Percentiles rank a stretch among this genome's conserved stretches.
Conservation (phyloP, 92 coral and sea anemone genomes). For the Epizoanthus rinbou region DNA sequence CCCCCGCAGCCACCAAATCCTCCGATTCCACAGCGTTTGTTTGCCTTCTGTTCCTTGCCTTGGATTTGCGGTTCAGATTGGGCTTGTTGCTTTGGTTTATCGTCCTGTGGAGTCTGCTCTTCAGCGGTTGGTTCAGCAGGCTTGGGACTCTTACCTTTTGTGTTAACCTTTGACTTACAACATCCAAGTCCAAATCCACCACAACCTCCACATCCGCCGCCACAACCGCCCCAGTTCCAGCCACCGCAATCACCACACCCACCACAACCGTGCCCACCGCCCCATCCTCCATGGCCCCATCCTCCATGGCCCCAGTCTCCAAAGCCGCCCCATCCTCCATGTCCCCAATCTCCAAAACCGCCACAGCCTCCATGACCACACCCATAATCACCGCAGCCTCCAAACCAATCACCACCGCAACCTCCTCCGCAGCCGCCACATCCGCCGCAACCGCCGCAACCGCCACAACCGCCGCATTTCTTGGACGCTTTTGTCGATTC, state of each 20-base stretch:
- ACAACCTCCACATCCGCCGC: slow-evolving; percentile 53
- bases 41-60: slow-evolving; percentile 53
- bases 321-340: slow-evolving; percentile 56
- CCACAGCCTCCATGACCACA: slow-evolving; percentile 59
- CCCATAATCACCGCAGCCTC: slow-evolving; percentile 49
- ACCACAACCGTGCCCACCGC: slow-evolving; percentile 52
- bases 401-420: slow-evolving; percentile 45
- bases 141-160: slow-evolving; percentile 43
- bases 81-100: slow-evolving; percentile 6
- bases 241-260: slow-evolving; percentile 65
- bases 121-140: slow-evolving; percentile 59
- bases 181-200: slow-evolving; percentile 66
- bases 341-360: slow-evolving; percentile 50
- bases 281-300: slow-evolving; percentile 48
- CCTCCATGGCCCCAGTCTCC: slow-evolving; percentile 55
- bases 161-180: slow-evolving; percentile 68
- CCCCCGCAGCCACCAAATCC: slow-evolving; percentile 12
- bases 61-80: slow-evolving; percentile 44
- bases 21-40: slow-evolving; percentile 68
- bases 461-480: slow-evolving; percentile 42
- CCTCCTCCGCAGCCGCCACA: slow-evolving; percentile 42
- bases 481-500: slow-evolving; percentile 23
- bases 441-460: slow-evolving; percentile 51
- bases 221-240: slow-evolving; percentile 64
- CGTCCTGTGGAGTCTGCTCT: slow-evolving; percentile 26